A percentile compares a stretch with the other conserved stretches of the same genome.
phyloP scores from a whole-genome alignment of 92 coral and sea anemone species.

The Parazoanthus darwini region DNA sequence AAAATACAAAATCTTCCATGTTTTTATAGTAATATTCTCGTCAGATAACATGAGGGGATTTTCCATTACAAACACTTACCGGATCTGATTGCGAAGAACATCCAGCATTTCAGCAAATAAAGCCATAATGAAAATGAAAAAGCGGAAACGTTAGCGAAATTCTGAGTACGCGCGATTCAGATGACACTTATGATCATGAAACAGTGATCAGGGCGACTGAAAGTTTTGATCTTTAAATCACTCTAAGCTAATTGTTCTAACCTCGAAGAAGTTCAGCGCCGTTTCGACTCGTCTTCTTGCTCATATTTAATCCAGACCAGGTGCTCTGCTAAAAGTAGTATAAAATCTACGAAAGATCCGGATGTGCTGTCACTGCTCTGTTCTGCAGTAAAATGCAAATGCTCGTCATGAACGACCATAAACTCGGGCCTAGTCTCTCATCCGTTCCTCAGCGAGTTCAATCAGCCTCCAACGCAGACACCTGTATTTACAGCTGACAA shows the following conservation, averaged over 20 bases:
- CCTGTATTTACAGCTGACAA: no score
- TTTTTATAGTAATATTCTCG: neutral
- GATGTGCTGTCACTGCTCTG: neutral
- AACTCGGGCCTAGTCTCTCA: slow-evolving; percentile 19
- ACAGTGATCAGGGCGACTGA: no score
- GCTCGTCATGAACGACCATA: neutral
- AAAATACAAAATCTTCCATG: neutral
- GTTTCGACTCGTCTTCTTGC: slow-evolving; percentile 15
- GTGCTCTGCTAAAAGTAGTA: neutral
- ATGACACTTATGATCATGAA: slow-evolving; percentile 5
- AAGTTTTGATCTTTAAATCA: neutral
- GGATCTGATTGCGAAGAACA: slow-evolving; percentile 45
- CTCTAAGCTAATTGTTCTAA: slow-evolving; percentile 11
- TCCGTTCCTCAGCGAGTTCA: neutral
- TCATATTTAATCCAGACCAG: slow-evolving; percentile 19
- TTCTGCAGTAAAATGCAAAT: neutral
- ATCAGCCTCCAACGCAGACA: no score
- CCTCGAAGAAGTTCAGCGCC: slow-evolving; percentile 25
- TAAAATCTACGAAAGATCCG: neutral
- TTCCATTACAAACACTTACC: slow-evolving; percentile 36
- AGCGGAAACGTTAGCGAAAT: neutral
- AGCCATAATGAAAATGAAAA: slow-evolving; percentile 27
- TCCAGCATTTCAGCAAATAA: slow-evolving; percentile 38
- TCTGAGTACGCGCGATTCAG: neutral
- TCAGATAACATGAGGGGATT: neutral